Percentiles rank a stretch among this genome's conserved stretches.
Evolutionary conservation across 2,113 vertebrate genomes (phyloP).

Genomic region (Anolis sagrei): DNA sequence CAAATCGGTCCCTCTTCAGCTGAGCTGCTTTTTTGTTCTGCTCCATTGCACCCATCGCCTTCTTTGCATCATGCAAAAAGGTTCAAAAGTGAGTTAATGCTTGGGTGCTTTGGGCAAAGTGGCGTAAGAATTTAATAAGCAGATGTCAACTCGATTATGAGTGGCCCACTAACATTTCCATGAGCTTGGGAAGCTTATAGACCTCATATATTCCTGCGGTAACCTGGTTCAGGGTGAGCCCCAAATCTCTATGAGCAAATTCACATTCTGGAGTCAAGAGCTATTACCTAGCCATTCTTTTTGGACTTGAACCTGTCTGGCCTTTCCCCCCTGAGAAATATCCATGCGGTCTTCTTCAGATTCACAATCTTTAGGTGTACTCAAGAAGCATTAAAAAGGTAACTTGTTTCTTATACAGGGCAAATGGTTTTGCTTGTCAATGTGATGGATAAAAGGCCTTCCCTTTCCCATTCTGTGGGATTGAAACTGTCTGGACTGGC

Average conservation of each 20-base stretch:
- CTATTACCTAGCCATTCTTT: background rate
- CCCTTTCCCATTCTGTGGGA: background rate
- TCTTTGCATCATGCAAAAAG: background rate
- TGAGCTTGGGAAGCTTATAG: background rate
- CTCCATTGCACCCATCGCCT: too few relatives aligned
- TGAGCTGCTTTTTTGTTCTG: background rate
- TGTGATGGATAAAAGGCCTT: background rate
- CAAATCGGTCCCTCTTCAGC: background rate
- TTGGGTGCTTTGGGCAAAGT: constrained; percentile 25
- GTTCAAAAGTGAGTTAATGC: constrained; percentile 21
- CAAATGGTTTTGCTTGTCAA: background rate
- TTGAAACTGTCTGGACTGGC: background rate
- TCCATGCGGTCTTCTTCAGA: background rate
- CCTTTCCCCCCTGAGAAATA: background rate
- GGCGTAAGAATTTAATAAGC: constrained; percentile 20
- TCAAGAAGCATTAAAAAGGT: background rate
- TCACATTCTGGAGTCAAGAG: background rate
- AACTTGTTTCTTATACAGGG: background rate
- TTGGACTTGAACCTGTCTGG: background rate
- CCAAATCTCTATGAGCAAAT: background rate
- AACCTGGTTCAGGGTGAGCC: background rate
- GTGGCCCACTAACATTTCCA: background rate
- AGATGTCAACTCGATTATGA: constrained; percentile 21
- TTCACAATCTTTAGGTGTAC: background rate
- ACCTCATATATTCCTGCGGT: background rate